Percentiles rank a stretch among this genome's conserved stretches.
phyloP scores from a whole-genome alignment of 2,888 invertebrate species.

The Halictus ligatus region DNA sequence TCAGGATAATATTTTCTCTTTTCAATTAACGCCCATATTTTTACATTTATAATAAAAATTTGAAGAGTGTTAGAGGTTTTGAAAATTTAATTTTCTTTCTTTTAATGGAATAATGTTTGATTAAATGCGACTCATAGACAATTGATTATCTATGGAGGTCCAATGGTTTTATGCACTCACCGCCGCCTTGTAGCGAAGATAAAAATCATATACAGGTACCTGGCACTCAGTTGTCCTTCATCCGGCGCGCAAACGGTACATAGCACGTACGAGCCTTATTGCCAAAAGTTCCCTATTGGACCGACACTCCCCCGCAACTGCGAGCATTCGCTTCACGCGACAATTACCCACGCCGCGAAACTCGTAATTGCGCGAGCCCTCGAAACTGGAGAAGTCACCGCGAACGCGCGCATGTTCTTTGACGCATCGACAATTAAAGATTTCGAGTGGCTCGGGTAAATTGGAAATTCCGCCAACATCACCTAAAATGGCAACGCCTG shows the following conservation, averaged over 20 bases:
- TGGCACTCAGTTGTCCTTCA: not conserved
- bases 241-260: not conserved
- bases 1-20: too few relatives aligned
- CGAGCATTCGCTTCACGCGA: slow-evolving; percentile 32
- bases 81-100: not conserved
- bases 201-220: not conserved
- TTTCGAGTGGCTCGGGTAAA: slow-evolving; percentile 33
- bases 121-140: not conserved
- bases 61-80: not conserved
- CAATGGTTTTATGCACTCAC: not conserved
- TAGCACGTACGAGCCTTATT: not conserved
- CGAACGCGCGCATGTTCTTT: slow-evolving; percentile 38
- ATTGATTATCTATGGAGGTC: not conserved
- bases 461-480: slow-evolving; percentile 34
- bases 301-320: slow-evolving; percentile 40
- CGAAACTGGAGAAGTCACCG: slow-evolving; percentile 41
- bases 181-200: not conserved
- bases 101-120: not conserved
- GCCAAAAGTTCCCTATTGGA: slow-evolving; percentile 27
- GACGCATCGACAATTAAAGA: slow-evolving; percentile 60
- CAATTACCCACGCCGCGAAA: slow-evolving; percentile 58
- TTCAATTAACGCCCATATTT: too few relatives aligned
- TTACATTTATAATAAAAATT: not conserved
- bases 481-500: not conserved
- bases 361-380: slow-evolving; percentile 67